phyloP scores from a whole-genome alignment of 2,888 invertebrate genomes.

The Eupithecia subumbrata region DNA sequence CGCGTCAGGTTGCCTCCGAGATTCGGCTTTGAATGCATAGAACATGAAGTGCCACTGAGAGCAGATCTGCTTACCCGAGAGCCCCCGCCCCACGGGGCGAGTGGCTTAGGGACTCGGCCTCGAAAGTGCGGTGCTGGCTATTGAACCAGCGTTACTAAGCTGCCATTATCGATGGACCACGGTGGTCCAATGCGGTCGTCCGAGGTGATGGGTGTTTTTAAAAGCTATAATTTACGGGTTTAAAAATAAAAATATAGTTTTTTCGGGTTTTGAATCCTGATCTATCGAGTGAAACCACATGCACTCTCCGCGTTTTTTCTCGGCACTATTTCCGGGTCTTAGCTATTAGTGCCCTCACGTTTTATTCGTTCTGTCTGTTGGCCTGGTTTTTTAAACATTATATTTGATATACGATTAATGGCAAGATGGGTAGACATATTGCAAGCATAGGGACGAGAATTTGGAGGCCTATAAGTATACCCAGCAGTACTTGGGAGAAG shows the following conservation, averaged over 20 bases:
- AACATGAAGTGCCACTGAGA: conserved; percentile 49
- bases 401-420: not conserved
- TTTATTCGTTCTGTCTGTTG: too few relatives aligned
- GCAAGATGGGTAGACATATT: not conserved
- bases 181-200: not conserved
- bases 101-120: conserved; percentile 14
- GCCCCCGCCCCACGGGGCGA: conserved; percentile 13
- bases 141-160: not conserved
- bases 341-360: not conserved
- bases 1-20: conserved; percentile 26
- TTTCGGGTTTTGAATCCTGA: too few relatives aligned
- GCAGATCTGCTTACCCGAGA: conserved; percentile 40
- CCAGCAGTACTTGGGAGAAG: not conserved
- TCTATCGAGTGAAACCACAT: not conserved
- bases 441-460: not conserved
- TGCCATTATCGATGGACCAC: not conserved
- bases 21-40: conserved; percentile 56
- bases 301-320: not conserved
- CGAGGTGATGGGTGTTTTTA: not conserved
- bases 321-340: not conserved
- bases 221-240: too few relatives aligned
- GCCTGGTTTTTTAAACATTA: not conserved
- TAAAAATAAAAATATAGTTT: too few relatives aligned
- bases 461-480: not conserved
- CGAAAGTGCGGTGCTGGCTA: not conserved